Evolutionary conservation across 1,140 invertebrate genomes (phyloP).

Genomic region (Oreohelix idahoensis): DNA sequence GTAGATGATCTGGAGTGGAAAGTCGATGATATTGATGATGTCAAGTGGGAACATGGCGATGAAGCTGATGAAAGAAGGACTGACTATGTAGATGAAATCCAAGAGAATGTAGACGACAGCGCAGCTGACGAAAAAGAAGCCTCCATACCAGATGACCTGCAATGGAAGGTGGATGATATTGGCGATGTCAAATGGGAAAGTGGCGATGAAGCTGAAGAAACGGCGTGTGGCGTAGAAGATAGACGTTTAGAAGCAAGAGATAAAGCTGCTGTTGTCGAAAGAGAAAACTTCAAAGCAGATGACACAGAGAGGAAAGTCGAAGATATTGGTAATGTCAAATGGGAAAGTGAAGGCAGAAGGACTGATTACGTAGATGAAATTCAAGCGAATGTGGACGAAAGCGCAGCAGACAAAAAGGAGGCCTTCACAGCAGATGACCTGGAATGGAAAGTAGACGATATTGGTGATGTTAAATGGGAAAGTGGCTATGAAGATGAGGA

Average conservation of each 20-base stretch:
- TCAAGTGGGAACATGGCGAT: neutral
- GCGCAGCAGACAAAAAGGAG: neutral
- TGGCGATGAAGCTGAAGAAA: conserved; percentile 1
- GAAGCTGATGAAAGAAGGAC: neutral
- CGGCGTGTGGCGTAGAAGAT: neutral
- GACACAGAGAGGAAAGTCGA: neutral
- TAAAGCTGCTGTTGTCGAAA: too few species aligned
- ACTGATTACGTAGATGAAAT: neutral
- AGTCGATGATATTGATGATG: neutral
- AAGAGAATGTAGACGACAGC: neutral
- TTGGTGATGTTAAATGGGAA: neutral
- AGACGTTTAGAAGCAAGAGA: too few species aligned
- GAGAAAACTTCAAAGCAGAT: too few species aligned
- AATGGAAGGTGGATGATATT: conserved; percentile 5
- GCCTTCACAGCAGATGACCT: neutral
- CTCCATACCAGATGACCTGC: neutral
- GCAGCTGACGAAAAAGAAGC: neutral
- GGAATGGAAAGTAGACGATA: neutral
- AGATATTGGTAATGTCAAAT: neutral
- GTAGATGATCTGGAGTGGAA: neutral
- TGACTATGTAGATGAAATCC: neutral
- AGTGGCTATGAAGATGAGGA: neutral
- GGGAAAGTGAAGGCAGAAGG: neutral
- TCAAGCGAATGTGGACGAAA: neutral
- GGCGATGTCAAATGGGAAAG: conserved; percentile 8